These are phyloP conservation scores for Drosophila equinoxialis DNA, from an alignment of 1,140 invertebrate genomes.

Conservation along the genomic window DNA sequence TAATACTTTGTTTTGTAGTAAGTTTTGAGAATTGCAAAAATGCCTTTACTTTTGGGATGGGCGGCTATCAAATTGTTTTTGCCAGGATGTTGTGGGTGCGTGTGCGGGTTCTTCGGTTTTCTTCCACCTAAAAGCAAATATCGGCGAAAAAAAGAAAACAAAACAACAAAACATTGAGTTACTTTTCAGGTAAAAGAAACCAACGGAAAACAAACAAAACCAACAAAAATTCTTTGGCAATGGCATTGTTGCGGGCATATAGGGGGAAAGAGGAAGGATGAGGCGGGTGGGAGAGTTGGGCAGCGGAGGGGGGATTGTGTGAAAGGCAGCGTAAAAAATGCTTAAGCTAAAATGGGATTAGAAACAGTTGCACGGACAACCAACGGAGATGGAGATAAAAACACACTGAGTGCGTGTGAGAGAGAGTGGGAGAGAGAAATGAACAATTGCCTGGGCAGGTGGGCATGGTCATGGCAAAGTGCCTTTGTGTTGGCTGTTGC, in stretches of 20 bases:
- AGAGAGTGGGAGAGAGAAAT: not conserved
- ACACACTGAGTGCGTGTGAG: too few relatives aligned
- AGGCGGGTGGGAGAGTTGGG: constrained; percentile 1
- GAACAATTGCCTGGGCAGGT: constrained; percentile 34
- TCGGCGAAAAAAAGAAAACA: not conserved
- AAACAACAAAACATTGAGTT: constrained; percentile 1
- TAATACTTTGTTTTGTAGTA: not conserved
- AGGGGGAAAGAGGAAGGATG: not conserved
- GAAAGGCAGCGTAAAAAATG: constrained; percentile 70
- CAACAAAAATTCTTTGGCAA: constrained; percentile 5
- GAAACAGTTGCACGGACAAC: constrained; percentile 51
- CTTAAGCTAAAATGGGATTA: constrained; percentile 79
- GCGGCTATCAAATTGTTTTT: constrained; percentile 5
- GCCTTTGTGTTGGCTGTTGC: constrained; percentile 39
- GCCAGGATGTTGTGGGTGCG: not conserved
- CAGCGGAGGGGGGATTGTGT: constrained; percentile 35
- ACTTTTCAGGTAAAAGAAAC: constrained; percentile 20
- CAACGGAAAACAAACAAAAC: constrained; percentile 32
- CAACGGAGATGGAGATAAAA: constrained; percentile 15
- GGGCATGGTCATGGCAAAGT: constrained; percentile 47
- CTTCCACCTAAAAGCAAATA: constrained; percentile 1
- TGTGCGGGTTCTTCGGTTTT: not conserved
- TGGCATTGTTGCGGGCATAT: constrained; percentile 14
- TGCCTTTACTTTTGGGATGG: not conserved
- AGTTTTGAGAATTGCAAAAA: not conserved